Base-by-base conservation (phyloP, 2,797 vertebrate genomes). In the Fistularia tabacaria region DNA sequence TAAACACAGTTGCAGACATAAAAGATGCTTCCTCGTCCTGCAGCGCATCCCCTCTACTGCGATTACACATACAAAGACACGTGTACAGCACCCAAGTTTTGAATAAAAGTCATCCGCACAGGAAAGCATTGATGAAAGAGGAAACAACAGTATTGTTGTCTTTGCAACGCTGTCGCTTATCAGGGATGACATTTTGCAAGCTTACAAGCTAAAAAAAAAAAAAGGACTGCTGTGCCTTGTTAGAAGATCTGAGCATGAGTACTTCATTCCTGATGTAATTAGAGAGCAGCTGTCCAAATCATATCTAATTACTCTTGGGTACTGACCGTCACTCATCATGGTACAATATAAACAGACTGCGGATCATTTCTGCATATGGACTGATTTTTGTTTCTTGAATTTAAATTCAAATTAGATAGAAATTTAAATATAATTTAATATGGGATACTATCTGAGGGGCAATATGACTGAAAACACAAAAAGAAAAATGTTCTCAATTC, bases 21-120 rank as follows among this genome's bases (percentile, higher is more conserved):
- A 1, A 53, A 36, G 43, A 14, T 46, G 12, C 10, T 14, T 25
- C 25, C 25, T 25, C 2, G 2, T 25, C 25, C 25, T 5, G 25
- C 25, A 25, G 43, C 42, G 45, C 43, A 38, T 54, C 36, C 7
- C 12, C 11, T 37, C 41, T 9, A 43, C 1, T 54, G n/a, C 38
- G 13, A 48, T 25, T 25, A 25, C 2, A 25, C 25, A 25, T 25
- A 25, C 25, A 25, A 25, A 25, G 25, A 25, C 25, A 25, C 25
- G 2, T 25, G 25, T 25, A 5, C 25, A 25, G n/a, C n/a, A n/a
- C n/a, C n/a, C n/a, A n/a, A n/a, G 25, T 41, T 45, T 60, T 66
- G 54, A 54, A 60, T 57, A n/a, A 63, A 62, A 54, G 36, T 15
- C 42, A 54, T 60, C 10, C 36, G 51, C 37, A 39, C 14, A 25